phyloP scores from a whole-genome alignment of 1,140 invertebrate genomes.

The Antheraea pernyi region DNA sequence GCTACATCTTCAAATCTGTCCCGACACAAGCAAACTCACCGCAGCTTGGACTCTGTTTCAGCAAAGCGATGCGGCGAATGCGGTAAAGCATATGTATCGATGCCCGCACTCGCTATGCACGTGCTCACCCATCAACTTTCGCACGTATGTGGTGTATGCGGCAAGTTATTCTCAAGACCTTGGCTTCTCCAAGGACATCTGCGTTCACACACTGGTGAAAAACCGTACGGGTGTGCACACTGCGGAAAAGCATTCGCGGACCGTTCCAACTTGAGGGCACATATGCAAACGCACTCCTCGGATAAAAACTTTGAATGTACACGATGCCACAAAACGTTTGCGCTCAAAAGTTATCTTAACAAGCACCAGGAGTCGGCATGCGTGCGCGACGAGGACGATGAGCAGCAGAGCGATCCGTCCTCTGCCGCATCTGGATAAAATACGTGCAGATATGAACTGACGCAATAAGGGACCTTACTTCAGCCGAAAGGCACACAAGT shows the following conservation, averaged over 20 bases:
- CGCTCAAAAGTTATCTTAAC: slow-evolving; percentile 99
- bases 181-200: slow-evolving; percentile 99
- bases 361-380: slow-evolving; percentile 99
- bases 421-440: slow-evolving; percentile 45
- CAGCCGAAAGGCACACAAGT: slow-evolving; percentile 55
- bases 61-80: slow-evolving; percentile 97
- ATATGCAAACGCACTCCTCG: slow-evolving; percentile 99
- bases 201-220: slow-evolving; percentile 98
- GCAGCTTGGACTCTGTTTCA: slow-evolving; percentile 95
- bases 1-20: slow-evolving; percentile 97
- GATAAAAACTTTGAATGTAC: slow-evolving; percentile 97
- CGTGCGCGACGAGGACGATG: slow-evolving; percentile 85
- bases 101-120: slow-evolving; percentile 99
- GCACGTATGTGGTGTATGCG: slow-evolving; percentile 97
- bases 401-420: slow-evolving; percentile 35
- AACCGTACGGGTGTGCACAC: slow-evolving; percentile 98
- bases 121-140: slow-evolving; percentile 96
- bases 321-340: slow-evolving; percentile 97
- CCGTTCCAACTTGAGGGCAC: slow-evolving; percentile 96
- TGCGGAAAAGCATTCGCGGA: slow-evolving; percentile 99
- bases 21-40: slow-evolving; percentile 97
- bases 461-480: slow-evolving; percentile 68
- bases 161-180: slow-evolving; percentile 98
- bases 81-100: slow-evolving; percentile 98
- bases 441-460: slow-evolving; percentile 22